Evolutionary conservation across 2,797 vertebrate genomes (phyloP).

Genomic region (Cirrhinus molitorella): DNA sequence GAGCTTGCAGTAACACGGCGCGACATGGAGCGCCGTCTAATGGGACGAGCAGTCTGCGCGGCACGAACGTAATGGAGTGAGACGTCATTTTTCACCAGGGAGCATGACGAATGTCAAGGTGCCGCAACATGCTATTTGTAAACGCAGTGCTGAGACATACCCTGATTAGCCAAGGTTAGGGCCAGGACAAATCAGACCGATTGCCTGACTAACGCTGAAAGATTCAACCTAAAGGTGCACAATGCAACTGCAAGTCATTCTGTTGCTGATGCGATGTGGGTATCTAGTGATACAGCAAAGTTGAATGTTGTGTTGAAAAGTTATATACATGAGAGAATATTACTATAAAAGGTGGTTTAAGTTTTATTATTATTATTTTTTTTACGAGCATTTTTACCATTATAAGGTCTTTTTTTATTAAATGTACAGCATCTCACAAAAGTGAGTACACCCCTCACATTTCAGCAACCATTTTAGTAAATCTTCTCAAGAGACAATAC

Average conservation of each 20-base stretch:
- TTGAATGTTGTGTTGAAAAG: no score
- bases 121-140: conserved; percentile 80
- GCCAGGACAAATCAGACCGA: conserved; percentile 66
- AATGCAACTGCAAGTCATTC: background rate
- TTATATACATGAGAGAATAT: background rate
- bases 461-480: no score
- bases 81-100: conserved; percentile 82
- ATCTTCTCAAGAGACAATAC: no score
- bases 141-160: conserved; percentile 73
- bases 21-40: conserved; percentile 77
- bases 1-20: conserved; percentile 85
- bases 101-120: conserved; percentile 82
- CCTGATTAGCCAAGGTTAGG: conserved; percentile 72
- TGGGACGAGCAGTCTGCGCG: conserved; percentile 82
- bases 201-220: conserved; percentile 22
- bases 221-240: background rate
- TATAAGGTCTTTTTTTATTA: no score
- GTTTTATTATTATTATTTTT: no score
- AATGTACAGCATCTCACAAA: no score
- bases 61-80: conserved; percentile 84
- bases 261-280: background rate
- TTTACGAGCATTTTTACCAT: no score
- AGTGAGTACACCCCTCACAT: no score
- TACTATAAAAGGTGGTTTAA: no score
- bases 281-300: background rate